Percentiles rank a stretch among this genome's conserved stretches.
These are phyloP conservation scores for Eristalinus aeneus DNA, from an alignment of 2,888 invertebrate species.

Conservation along the genomic window DNA sequence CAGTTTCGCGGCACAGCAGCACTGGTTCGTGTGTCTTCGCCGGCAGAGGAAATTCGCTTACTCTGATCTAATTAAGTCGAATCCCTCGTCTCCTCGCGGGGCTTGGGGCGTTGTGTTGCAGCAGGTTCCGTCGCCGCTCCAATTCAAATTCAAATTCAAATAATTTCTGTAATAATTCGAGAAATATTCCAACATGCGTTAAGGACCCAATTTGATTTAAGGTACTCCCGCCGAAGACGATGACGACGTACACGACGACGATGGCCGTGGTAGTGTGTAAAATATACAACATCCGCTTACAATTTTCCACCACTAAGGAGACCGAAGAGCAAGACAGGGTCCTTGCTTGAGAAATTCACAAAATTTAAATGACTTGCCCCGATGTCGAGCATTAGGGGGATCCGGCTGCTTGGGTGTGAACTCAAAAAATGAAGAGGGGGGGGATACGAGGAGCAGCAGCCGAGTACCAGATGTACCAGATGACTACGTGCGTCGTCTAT, in stretches of 20 bases:
- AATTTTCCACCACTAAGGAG: constrained; percentile 37
- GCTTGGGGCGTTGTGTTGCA: not conserved
- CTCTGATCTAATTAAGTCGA: constrained; percentile 67
- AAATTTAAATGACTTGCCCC: constrained; percentile 62
- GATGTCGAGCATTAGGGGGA: not conserved
- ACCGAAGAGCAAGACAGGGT: constrained; percentile 22
- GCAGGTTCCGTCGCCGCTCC: not conserved
- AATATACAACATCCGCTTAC: constrained; percentile 58
- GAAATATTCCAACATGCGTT: constrained; percentile 63
- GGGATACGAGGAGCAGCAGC: not conserved
- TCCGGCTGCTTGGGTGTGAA: not conserved
- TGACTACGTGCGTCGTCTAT: constrained; percentile 25
- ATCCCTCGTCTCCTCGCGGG: not conserved
- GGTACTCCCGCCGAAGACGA: constrained; percentile 4
- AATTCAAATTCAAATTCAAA: constrained; percentile 59
- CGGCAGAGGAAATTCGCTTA: constrained; percentile 42
- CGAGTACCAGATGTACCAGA: constrained; percentile 62
- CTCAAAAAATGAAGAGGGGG: not conserved
- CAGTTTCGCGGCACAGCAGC: not conserved
- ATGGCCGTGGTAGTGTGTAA: too few species aligned
- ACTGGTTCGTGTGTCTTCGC: constrained; percentile 44
- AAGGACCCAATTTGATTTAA: constrained; percentile 65
- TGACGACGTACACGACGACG: not conserved
- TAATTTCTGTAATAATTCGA: constrained; percentile 64
- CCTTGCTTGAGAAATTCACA: constrained; percentile 45